Evolutionary conservation across 2,113 vertebrate genomes (phyloP).

Genomic region (Onychorhynchus coronatus): DNA sequence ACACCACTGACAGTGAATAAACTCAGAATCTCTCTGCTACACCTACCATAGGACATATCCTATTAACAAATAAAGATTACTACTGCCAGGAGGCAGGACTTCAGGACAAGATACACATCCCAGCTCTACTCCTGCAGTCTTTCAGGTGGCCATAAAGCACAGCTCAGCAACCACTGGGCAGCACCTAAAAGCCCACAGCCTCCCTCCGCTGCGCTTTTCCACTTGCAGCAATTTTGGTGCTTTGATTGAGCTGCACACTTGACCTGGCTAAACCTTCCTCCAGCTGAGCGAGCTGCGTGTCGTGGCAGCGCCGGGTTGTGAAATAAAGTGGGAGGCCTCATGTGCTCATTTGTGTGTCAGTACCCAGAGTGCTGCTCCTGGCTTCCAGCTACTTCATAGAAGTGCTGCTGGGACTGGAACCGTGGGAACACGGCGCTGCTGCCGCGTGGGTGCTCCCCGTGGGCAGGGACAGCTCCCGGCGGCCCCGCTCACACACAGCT

Average conservation of each 20-base stretch:
- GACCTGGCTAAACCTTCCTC: conserved; percentile 62
- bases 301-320: conserved; percentile 48
- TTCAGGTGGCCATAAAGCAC: background rate
- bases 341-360: conserved; percentile 55
- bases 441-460: conserved; percentile 13
- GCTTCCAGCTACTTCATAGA: conserved; percentile 56
- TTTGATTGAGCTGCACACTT: conserved; percentile 54
- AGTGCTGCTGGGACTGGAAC: conserved; percentile 48
- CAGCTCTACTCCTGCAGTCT: background rate
- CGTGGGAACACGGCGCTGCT: conserved; percentile 40
- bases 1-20: background rate
- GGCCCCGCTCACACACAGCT: background rate
- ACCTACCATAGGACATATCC: background rate
- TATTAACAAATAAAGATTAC: background rate
- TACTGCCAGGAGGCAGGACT: background rate
- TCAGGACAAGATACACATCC: background rate
- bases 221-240: background rate
- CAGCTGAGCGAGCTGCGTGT: conserved; percentile 47
- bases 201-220: background rate
- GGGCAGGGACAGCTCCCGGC: background rate
- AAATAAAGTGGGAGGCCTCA: conserved; percentile 51
- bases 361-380: conserved; percentile 43
- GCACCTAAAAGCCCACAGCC: background rate
- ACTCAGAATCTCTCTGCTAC: background rate
- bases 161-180: background rate